Base-by-base conservation (phyloP, 2,113 vertebrate genomes). In the Bubo blakistoni region DNA sequence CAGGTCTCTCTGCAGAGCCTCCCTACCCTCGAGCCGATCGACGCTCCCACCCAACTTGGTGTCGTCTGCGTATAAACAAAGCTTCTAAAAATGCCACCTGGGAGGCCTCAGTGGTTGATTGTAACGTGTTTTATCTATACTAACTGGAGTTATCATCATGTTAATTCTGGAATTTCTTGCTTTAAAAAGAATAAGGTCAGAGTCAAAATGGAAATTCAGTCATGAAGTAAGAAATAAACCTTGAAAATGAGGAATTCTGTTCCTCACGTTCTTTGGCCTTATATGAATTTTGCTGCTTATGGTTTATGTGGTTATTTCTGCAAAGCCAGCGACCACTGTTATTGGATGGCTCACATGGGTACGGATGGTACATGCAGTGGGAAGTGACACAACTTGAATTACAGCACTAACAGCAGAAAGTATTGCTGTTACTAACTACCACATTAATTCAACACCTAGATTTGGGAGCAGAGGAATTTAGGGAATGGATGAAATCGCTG, bases 301-400 rank as follows among this genome's bases (percentile, higher is more conserved):
- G 46, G 8, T 27, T 71, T 70, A 40, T 70, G 36, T 63, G 26
- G 26, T 78, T 67, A 32, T 83, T 62, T 82, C 62, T 83, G 71
- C 44, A 81, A 38, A 84, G 47, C 22, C 1, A 7, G 20, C 62
- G 55, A 38, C n/a, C 15, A 9, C 38, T 1, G 2, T 38, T 15
- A 17, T 5, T 2, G 2, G 58, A 18, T 81, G 20, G 52, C 38
- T 79, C 42, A 10, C 0, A 0, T 12, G 30, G 21, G 11, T 44
- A 32, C 0, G 4, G 20, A 10, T n/a, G 42, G 17, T 24, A 17
- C 19, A 5, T 9, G 17, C 40, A 40, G 10, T 13, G 21, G 30
- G 51, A 17, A 59, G 17, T 27, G 61, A 32, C 47, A 29, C 46
- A 54, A 42, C 5, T 29, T 54, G 65, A 49, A 29, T 79, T 58